A percentile compares a stretch with the other conserved stretches of the same genome.
These are phyloP conservation scores for Syngnathus floridae DNA, from an alignment of 2,113 vertebrate genomes.

Conservation along the genomic window DNA sequence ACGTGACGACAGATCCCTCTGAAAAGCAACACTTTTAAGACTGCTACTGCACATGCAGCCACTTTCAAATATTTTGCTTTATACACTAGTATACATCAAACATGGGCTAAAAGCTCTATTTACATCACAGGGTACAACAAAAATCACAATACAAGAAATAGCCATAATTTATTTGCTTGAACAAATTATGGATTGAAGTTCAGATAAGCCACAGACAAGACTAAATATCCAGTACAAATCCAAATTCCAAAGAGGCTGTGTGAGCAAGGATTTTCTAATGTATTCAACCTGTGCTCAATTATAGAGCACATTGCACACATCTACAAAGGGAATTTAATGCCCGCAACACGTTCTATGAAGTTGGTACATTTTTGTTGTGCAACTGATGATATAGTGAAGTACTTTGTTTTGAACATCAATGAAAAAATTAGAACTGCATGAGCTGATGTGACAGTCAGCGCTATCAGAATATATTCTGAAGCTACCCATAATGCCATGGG, in stretches of 20 bases:
- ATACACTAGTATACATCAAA: conserved; percentile 17
- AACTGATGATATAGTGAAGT: neutral
- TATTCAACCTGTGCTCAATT: neutral
- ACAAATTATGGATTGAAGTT: conserved; percentile 57
- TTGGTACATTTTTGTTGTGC: neutral
- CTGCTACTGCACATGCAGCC: conserved; percentile 11
- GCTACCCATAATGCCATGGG: neutral
- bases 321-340: neutral
- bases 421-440: neutral
- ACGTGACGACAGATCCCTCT: conserved; percentile 8
- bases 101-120: conserved; percentile 17
- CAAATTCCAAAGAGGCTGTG: conserved; percentile 13
- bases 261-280: neutral
- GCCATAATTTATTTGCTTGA: conserved; percentile 54
- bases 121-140: conserved; percentile 1
- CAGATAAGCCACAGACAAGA: conserved; percentile 25
- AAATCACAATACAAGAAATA: conserved; percentile 7
- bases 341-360: neutral
- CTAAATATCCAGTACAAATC: conserved; percentile 24
- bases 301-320: neutral
- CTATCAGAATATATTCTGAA: neutral
- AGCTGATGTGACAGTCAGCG: neutral
- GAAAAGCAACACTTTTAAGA: conserved; percentile 25
- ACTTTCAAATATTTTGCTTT: conserved; percentile 11
- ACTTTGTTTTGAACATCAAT: neutral